phyloP scores from a whole-genome alignment of 2,888 invertebrate genomes.

The Meteorus cinctellus region DNA sequence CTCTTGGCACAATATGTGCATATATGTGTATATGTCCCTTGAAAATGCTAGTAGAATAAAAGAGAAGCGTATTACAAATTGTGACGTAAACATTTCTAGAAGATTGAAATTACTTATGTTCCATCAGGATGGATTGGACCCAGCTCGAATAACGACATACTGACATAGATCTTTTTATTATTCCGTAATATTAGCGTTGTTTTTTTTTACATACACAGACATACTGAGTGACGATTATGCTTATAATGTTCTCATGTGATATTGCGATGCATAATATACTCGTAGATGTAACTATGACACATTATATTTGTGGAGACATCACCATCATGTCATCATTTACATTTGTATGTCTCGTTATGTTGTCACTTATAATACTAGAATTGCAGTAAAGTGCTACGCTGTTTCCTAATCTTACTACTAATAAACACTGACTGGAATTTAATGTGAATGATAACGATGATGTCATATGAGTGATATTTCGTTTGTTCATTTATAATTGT shows the following conservation, averaged over 20 bases:
- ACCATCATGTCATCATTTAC: neutral
- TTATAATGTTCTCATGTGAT: neutral
- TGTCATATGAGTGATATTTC: no score
- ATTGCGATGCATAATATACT: neutral
- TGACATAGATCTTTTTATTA: neutral
- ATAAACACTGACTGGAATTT: no score
- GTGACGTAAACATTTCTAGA: neutral
- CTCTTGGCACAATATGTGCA: slow-evolving; percentile 8
- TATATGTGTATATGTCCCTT: neutral
- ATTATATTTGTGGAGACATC: neutral
- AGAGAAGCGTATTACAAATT: neutral
- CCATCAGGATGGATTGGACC: neutral
- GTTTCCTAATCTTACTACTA: no score
- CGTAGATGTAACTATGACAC: neutral
- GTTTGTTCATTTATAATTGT: no score
- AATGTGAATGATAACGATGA: no score
- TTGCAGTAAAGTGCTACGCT: no score
- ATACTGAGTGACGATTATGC: neutral
- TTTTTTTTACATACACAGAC: neutral
- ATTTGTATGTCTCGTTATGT: neutral
- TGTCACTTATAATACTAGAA: neutral
- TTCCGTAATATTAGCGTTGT: neutral
- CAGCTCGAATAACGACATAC: neutral
- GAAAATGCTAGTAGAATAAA: neutral
- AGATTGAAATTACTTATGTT: neutral